Evolutionary conservation across 2,113 vertebrate genomes (phyloP).

Genomic region (Hiodon tergisus): DNA sequence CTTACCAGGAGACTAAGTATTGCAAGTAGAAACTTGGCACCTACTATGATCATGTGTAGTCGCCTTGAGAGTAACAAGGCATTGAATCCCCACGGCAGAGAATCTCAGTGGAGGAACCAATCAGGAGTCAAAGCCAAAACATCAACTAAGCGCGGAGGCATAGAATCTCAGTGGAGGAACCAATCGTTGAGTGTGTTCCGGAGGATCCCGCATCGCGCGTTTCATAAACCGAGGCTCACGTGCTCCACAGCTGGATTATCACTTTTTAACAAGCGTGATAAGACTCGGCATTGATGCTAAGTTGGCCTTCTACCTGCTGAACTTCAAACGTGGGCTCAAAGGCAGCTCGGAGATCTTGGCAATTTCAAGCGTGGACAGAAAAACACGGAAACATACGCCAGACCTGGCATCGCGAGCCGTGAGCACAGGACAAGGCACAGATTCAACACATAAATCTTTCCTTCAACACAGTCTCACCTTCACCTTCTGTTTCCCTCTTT

Average conservation of each 20-base stretch:
- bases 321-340: neutral
- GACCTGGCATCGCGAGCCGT: conserved; percentile 5
- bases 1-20: too few species aligned
- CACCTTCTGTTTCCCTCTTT: too few species aligned
- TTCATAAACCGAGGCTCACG: neutral
- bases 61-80: too few species aligned
- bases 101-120: too few species aligned
- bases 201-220: neutral
- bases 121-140: too few species aligned
- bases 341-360: conserved; percentile 11
- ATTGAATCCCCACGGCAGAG: too few species aligned
- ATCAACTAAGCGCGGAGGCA: too few species aligned
- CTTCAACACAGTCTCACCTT: conserved; percentile 3
- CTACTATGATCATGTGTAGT: too few species aligned
- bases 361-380: conserved; percentile 5
- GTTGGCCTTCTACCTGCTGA: neutral
- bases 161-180: neutral
- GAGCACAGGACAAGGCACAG: neutral
- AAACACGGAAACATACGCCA: conserved; percentile 11
- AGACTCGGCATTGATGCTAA: neutral
- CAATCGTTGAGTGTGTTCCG: neutral
- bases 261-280: neutral
- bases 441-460: neutral
- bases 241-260: neutral
- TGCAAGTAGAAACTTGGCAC: too few species aligned